Evolutionary conservation across 2,888 invertebrate genomes (phyloP).

Genomic region (Clistopyga incitator): DNA sequence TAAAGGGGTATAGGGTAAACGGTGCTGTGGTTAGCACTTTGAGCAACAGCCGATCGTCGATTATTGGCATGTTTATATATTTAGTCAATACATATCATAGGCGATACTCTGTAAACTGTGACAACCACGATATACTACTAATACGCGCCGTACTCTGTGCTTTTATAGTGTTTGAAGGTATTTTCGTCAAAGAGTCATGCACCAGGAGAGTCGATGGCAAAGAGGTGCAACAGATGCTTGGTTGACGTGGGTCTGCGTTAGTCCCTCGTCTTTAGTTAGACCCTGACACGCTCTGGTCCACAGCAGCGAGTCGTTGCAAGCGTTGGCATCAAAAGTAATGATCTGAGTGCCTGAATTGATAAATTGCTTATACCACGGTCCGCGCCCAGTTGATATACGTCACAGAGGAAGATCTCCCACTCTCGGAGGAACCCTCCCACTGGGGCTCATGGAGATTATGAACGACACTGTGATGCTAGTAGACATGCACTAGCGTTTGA

Average conservation of each 20-base stretch:
- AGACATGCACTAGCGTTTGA: background rate
- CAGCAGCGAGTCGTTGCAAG: constrained; percentile 23
- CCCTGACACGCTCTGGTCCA: constrained; percentile 16
- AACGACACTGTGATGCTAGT: background rate
- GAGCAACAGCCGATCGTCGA: background rate
- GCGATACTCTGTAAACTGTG: background rate
- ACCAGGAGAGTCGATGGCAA: background rate
- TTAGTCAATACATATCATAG: background rate
- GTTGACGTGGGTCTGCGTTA: background rate
- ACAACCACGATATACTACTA: background rate
- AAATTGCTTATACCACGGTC: constrained; percentile 47
- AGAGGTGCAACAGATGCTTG: background rate
- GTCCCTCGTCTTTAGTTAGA: background rate
- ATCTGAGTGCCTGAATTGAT: constrained; percentile 44
- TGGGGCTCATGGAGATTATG: constrained; percentile 9
- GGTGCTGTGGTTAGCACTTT: background rate
- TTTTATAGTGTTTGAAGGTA: background rate
- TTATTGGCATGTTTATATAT: background rate
- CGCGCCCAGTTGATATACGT: background rate
- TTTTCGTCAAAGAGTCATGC: background rate
- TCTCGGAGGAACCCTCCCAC: too few relatives aligned
- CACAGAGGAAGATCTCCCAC: background rate
- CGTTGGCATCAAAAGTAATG: constrained; percentile 42
- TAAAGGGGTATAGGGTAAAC: constrained; percentile 1
- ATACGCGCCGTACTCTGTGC: background rate